Evolutionary conservation across 2,797 vertebrate genomes (phyloP), one percentile per base, ranked within the genome.

Genomic region (Acestrorhynchus altus): DNA sequence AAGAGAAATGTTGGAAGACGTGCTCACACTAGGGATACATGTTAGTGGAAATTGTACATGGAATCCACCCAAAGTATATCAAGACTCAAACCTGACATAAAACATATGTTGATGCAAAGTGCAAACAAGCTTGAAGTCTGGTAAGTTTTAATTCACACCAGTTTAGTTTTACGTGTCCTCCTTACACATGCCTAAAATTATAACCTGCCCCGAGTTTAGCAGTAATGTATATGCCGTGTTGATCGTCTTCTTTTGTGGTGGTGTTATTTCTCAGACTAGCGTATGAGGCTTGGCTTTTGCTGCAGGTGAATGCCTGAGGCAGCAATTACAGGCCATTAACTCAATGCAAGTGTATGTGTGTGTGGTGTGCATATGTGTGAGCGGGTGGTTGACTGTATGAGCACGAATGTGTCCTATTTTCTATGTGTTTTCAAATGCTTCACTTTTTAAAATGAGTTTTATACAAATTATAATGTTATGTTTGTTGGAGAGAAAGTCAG

Each of bases 251-350:
- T 67, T 49, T 9, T 42, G 31, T 16, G 6, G 28, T 49, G 31
- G 28, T 39, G 20, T 68, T 57, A 1, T 35, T 60, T 60, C 28
- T 60, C 12, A 12, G n/a, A 54, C 46, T 2, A 15, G 56, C 64
- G 46, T 74, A 47, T 72, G 66, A 57, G 75, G 81, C 31, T 84
- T 68, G 49, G 78, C 56, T 47, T 16, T 60, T 87, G 82, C 82
- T 90, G 90, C 91, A 91, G 89, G 91, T 92, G 91, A 89, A 89
- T 52, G 84, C 90, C 86, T 69, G 69, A 84, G 90, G 89, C 87
- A 64, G 56, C 71, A 87, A 91, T 91, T 88, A 86, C 84, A 73
- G 80, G 81, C 90, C 87, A 91, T 89, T 91, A 90, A 71, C 70
- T 86, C 47, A 66, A 72, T 61, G 60, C 65, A 22, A 65, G 31